Evolutionary conservation across 2,113 vertebrate genomes (phyloP).

Genomic region (Grammomys dolichurus): DNA sequence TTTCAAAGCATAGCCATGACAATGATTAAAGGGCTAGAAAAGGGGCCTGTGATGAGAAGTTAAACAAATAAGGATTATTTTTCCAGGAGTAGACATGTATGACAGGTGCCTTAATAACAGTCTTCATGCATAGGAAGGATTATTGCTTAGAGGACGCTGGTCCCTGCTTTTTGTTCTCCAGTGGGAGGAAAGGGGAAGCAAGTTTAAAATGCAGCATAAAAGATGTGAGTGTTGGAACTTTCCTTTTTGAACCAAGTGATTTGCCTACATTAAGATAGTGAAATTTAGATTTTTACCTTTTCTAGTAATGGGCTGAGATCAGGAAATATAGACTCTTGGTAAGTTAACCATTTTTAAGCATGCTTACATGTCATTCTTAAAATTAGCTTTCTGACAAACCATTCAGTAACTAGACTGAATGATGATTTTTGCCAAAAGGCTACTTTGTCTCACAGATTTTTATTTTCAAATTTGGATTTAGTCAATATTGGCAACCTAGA

Average conservation of each 20-base stretch:
- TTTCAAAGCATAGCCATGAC: conserved; percentile 69
- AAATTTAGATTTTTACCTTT: background rate
- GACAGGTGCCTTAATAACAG: conserved; percentile 72
- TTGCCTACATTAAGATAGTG: background rate
- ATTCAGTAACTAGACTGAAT: background rate
- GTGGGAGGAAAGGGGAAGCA: conserved; percentile 36
- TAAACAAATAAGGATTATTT: conserved; percentile 72
- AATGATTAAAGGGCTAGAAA: conserved; percentile 75
- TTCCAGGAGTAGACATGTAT: conserved; percentile 61
- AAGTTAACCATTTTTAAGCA: background rate
- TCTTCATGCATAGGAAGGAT: conserved; percentile 66
- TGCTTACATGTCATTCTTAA: background rate
- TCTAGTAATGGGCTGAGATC: background rate
- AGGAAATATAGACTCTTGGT: background rate
- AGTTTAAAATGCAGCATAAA: conserved; percentile 62
- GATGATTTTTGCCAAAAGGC: background rate
- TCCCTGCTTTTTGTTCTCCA: conserved; percentile 65
- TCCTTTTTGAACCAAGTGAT: conserved; percentile 27
- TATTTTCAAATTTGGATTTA: background rate
- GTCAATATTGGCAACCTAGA: background rate
- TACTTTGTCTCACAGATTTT: background rate
- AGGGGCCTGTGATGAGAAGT: conserved; percentile 56
- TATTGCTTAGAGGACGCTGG: conserved; percentile 59
- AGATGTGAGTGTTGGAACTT: background rate
- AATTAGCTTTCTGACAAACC: background rate